These are phyloP conservation scores for Paratilapia polleni DNA, from an alignment of 2,113 vertebrate genomes.

Conservation along the genomic window DNA sequence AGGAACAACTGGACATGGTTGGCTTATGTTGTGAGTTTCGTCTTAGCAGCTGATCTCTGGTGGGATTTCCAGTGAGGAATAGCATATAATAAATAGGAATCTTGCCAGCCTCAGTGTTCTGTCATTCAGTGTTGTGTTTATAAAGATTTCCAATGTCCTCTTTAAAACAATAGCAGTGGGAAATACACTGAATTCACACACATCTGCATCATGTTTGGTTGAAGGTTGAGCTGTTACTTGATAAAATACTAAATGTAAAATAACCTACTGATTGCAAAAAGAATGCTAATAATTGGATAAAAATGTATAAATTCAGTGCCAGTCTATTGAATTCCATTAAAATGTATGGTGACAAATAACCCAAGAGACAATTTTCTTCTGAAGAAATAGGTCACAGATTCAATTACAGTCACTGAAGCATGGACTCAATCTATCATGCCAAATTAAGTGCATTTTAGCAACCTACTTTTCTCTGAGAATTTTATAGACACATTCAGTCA, in stretches of 20 bases:
- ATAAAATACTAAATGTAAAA: slow-evolving; percentile 58
- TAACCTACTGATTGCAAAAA: slow-evolving; percentile 84
- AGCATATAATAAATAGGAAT: slow-evolving; percentile 27
- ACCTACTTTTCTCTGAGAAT: slow-evolving; percentile 99
- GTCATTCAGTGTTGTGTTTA: slow-evolving; percentile 4
- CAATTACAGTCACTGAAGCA: slow-evolving; percentile 99
- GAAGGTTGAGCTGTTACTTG: slow-evolving; percentile 4
- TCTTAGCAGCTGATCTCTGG: slow-evolving; percentile 43
- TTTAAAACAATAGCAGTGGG: background rate
- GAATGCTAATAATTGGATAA: slow-evolving; percentile 89
- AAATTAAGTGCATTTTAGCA: slow-evolving; percentile 99
- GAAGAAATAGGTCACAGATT: slow-evolving; percentile 99
- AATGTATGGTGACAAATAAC: slow-evolving; percentile 97
- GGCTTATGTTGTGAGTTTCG: slow-evolving; percentile 45
- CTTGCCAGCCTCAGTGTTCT: background rate
- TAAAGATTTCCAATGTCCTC: background rate
- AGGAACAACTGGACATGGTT: slow-evolving; percentile 42
- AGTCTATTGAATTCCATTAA: slow-evolving; percentile 98
- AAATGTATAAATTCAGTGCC: slow-evolving; percentile 92
- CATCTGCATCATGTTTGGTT: slow-evolving; percentile 18
- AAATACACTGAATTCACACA: background rate
- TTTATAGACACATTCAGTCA: slow-evolving; percentile 98
- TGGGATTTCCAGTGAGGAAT: slow-evolving; percentile 44
- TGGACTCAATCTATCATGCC: slow-evolving; percentile 99
- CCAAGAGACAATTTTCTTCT: slow-evolving; percentile 99